Percentiles rank a stretch among this genome's conserved stretches.
Conservation (phyloP, 92 coral and sea anemone species). For the Metridium senile region DNA sequence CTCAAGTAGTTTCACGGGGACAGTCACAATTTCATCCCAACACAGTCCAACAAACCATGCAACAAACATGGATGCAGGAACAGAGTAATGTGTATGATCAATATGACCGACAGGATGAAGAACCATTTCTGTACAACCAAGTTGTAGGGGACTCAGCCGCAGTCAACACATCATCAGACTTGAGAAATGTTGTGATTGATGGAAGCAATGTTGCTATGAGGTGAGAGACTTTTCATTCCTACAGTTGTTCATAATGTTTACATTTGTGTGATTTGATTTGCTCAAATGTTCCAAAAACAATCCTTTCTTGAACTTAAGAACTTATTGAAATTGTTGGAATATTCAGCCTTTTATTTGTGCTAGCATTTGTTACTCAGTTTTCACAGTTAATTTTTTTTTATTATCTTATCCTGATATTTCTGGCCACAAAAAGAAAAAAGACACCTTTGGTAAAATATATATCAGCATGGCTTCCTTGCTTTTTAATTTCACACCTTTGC, state of each 20-base stretch:
- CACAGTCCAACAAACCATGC: too few relatives aligned
- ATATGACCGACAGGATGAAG: constrained; percentile 43
- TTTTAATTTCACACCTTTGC: not conserved
- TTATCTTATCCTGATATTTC: too few relatives aligned
- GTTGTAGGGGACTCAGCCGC: constrained; percentile 52
- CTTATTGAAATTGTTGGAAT: too few relatives aligned
- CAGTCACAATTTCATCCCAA: too few relatives aligned
- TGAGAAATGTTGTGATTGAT: constrained; percentile 93
- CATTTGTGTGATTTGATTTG: too few relatives aligned
- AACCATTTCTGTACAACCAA: constrained; percentile 66
- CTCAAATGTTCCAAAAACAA: too few relatives aligned
- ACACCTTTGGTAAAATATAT: too few relatives aligned
- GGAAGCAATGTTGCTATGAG: constrained; percentile 99
- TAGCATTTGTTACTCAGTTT: too few relatives aligned
- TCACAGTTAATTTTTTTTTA: too few relatives aligned
- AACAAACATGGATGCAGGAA: not conserved
- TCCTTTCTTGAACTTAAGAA: too few relatives aligned
- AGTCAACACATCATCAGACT: constrained; percentile 56
- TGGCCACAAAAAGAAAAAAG: too few relatives aligned
- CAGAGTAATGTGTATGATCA: not conserved
- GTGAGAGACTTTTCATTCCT: constrained; percentile 44
- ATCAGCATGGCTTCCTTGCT: not conserved
- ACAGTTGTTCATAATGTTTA: not conserved
- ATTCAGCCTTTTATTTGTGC: too few relatives aligned
- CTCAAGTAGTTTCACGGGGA: not conserved